These are phyloP conservation scores for Ptychochromis oligacanthus DNA, from an alignment of 2,113 vertebrate species.

Conservation along the genomic window DNA sequence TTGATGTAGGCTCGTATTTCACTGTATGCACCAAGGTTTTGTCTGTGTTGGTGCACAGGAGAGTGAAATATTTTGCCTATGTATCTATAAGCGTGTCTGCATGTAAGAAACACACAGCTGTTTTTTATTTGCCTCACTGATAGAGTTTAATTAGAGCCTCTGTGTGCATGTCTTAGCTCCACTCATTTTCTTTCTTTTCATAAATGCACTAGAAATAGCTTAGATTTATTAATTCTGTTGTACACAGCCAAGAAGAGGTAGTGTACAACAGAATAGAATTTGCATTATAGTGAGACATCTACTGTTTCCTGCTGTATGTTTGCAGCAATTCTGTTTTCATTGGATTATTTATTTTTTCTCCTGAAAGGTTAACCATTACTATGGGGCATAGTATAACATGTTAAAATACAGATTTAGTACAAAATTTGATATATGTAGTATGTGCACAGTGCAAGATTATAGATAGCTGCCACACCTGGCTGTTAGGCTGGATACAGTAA, in stretches of 20 bases:
- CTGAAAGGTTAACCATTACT: background rate
- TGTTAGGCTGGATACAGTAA: background rate
- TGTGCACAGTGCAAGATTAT: background rate
- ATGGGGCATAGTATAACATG: background rate
- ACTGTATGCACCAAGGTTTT: conserved; percentile 18
- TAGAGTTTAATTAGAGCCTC: conserved; percentile 73
- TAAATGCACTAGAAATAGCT: conserved; percentile 53
- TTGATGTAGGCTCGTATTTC: conserved; percentile 37
- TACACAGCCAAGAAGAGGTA: conserved; percentile 19
- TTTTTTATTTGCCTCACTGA: conserved; percentile 70
- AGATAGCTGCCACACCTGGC: background rate
- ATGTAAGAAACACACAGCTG: conserved; percentile 63
- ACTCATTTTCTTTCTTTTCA: conserved; percentile 55
- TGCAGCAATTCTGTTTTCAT: conserved; percentile 7
- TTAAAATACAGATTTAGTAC: background rate
- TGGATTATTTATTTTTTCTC: background rate
- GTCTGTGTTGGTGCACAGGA: conserved; percentile 39
- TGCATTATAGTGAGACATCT: background rate
- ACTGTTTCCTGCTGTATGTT: conserved; percentile 1
- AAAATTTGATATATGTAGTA: background rate
- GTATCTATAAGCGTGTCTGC: conserved; percentile 37
- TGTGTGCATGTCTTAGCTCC: conserved; percentile 22
- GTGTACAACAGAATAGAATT: background rate
- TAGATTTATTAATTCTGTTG: conserved; percentile 38
- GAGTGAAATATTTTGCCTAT: conserved; percentile 23